Percentiles rank a stretch among this genome's conserved stretches.
Evolutionary conservation across 2,888 invertebrate genomes (phyloP).

Genomic region (Tipula lateralis): DNA sequence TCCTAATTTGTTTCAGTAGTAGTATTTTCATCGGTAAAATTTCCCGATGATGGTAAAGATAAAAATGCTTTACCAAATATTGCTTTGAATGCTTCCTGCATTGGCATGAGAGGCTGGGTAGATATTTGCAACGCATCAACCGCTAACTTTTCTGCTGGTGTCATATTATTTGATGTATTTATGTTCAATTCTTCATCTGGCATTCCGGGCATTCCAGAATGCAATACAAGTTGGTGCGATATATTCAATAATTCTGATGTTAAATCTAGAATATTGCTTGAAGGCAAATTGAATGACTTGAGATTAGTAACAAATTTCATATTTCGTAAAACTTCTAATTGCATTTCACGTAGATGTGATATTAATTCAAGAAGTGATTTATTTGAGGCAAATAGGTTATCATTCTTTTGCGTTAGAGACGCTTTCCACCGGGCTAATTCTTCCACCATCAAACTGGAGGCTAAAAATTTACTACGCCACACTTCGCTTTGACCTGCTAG

Average conservation of each 20-base stretch:
- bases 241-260: slow-evolving; percentile 48
- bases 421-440: slow-evolving; percentile 86
- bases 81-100: slow-evolving; percentile 48
- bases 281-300: slow-evolving; percentile 45
- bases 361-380: slow-evolving; percentile 44
- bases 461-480: slow-evolving; percentile 94
- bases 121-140: slow-evolving; percentile 45
- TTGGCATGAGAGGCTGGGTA: slow-evolving; percentile 46
- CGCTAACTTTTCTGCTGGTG: slow-evolving; percentile 46
- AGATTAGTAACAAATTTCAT: slow-evolving; percentile 47
- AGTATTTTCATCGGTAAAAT: background rate
- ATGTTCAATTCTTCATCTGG: slow-evolving; percentile 43
- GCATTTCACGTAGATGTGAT: slow-evolving; percentile 48
- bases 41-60: background rate
- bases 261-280: slow-evolving; percentile 45
- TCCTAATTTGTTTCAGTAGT: background rate
- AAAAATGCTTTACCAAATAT: slow-evolving; percentile 44
- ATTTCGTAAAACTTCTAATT: slow-evolving; percentile 46
- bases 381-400: slow-evolving; percentile 45
- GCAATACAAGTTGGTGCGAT: slow-evolving; percentile 47
- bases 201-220: slow-evolving; percentile 46
- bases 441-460: slow-evolving; percentile 90
- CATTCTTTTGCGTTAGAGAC: slow-evolving; percentile 58
- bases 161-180: slow-evolving; percentile 42
- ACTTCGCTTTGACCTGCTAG: slow-evolving; percentile 92